Percentiles rank a stretch among this genome's conserved stretches.
Conservation (phyloP, 2,113 vertebrate species). For the Puffinus mauretanicus region DNA sequence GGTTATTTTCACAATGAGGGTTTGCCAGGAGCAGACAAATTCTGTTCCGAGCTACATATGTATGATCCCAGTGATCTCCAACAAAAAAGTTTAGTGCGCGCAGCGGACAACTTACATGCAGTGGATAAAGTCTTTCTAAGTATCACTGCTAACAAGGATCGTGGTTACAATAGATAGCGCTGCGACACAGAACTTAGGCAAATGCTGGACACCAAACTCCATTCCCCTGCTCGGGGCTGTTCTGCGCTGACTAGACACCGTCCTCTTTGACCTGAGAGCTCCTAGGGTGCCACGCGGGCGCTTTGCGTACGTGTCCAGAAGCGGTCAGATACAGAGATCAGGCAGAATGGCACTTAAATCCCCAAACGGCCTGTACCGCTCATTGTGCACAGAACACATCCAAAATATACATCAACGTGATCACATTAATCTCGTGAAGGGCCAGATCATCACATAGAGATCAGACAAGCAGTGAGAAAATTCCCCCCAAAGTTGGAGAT, state of each 20-base stretch:
- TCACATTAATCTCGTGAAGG: not conserved
- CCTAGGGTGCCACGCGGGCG: fast-evolving
- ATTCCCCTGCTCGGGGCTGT: not conserved
- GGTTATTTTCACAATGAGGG: not conserved
- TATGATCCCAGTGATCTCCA: not conserved
- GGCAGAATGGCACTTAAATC: not conserved
- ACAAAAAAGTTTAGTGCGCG: fast-evolving
- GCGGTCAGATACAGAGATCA: not conserved
- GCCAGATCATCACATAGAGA: not conserved
- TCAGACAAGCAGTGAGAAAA: fast-evolving
- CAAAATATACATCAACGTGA: fast-evolving
- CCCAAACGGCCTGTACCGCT: not conserved
- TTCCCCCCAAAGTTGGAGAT: not conserved
- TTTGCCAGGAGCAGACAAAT: not conserved
- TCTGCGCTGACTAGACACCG: not conserved
- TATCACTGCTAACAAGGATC: not conserved
- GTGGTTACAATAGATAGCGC: fast-evolving
- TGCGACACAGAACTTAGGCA: not conserved
- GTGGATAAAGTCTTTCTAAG: not conserved
- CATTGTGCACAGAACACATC: not conserved
- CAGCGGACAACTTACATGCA: not conserved
- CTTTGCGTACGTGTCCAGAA: fast-evolving
- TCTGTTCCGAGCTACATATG: fast-evolving
- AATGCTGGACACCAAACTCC: not conserved
- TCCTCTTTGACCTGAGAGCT: not conserved